Conservation (phyloP, 2,113 vertebrate species). For the Datnioides undecimradiatus region DNA sequence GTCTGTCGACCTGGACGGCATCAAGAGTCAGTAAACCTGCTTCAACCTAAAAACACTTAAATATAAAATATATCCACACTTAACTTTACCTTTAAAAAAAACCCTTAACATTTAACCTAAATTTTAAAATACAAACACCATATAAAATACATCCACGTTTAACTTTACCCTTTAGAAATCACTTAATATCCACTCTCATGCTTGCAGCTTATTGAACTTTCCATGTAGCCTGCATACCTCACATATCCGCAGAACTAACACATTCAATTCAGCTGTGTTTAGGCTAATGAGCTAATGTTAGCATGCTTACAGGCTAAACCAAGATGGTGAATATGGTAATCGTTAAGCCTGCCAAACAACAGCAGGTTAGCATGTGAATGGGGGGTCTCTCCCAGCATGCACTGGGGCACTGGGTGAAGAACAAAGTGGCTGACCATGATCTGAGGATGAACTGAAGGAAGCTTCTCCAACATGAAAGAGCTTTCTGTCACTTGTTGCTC, state of each 20-base stretch:
- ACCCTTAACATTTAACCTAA: too few relatives aligned
- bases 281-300: neutral
- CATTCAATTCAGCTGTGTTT: neutral
- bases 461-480: constrained; percentile 8
- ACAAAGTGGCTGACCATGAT: neutral
- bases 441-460: neutral
- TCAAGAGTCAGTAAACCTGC: constrained; percentile 72
- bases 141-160: too few relatives aligned
- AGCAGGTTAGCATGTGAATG: neutral
- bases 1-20: constrained; percentile 71
- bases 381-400: constrained; percentile 24
- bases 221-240: too few relatives aligned
- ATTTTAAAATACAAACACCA: too few relatives aligned
- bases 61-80: too few relatives aligned
- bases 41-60: too few relatives aligned
- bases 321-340: neutral
- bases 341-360: neutral
- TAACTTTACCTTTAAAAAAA: neutral
- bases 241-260: too few relatives aligned
- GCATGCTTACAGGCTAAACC: neutral
- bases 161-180: too few relatives aligned
- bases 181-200: too few relatives aligned
- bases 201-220: too few relatives aligned
- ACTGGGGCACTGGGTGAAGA: too few relatives aligned
- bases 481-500: constrained; percentile 14